Evolutionary conservation across 2,797 vertebrate species (phyloP).

Genomic region (Nasua narica): DNA sequence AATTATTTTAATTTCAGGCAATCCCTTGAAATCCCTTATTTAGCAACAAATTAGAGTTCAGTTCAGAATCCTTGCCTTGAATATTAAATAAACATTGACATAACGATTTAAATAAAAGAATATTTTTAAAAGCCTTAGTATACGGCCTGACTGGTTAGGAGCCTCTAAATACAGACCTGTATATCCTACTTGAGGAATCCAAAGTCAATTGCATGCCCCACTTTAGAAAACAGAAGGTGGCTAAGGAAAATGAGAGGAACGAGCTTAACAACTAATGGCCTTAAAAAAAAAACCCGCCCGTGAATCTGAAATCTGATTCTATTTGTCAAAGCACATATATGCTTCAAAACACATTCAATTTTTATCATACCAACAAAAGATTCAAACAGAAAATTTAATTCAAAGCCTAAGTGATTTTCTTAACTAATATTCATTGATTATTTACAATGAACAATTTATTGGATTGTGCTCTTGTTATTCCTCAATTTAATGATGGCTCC

Average conservation of each 20-base stretch:
- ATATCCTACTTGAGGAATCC: conserved; percentile 9
- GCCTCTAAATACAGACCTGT: not conserved
- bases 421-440: not conserved
- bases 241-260: conserved; percentile 1
- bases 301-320: conserved; percentile 42
- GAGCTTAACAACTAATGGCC: not conserved
- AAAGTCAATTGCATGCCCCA: not conserved
- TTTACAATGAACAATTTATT: conserved; percentile 4
- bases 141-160: not conserved
- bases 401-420: conserved; percentile 14
- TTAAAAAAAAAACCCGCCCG: not conserved
- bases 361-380: conserved; percentile 33
- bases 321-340: not conserved
- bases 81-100: conserved; percentile 16
- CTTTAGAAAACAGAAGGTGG: not conserved
- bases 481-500: not conserved
- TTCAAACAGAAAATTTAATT: conserved; percentile 38
- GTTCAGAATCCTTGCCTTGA: not conserved
- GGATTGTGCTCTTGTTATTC: not conserved
- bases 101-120: not conserved
- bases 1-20: conserved; percentile 23
- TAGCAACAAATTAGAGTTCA: conserved; percentile 40
- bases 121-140: not conserved
- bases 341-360: conserved; percentile 25
- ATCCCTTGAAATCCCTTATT: not conserved